Conservation (phyloP, 2,113 vertebrate species). For the Callopanchax toddi region DNA sequence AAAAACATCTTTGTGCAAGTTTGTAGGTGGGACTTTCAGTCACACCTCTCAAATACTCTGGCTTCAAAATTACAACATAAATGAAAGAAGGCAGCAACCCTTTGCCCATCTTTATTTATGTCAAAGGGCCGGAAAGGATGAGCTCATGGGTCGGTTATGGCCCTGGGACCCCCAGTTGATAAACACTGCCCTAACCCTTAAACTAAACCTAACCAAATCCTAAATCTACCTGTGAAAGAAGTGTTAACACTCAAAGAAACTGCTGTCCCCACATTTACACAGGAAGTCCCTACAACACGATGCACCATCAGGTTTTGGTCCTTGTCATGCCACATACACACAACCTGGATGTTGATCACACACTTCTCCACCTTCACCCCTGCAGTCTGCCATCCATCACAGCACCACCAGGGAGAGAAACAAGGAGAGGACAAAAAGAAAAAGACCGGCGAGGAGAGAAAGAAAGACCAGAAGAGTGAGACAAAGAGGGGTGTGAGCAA, state of each 20-base stretch:
- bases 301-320: neutral
- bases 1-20: no score
- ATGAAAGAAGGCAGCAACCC: no score
- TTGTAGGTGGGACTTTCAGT: no score
- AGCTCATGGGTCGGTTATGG: no score
- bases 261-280: neutral
- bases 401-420: conserved; percentile 43
- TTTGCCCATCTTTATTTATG: no score
- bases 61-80: no score
- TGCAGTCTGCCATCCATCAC: conserved; percentile 74
- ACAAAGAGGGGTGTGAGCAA: conserved; percentile 55
- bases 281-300: no score
- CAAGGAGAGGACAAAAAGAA: conserved; percentile 20
- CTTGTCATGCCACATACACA: neutral
- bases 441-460: conserved; percentile 15
- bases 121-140: no score
- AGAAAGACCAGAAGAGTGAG: conserved; percentile 32
- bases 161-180: no score
- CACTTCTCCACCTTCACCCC: conserved; percentile 70
- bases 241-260: neutral
- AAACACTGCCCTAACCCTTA: neutral
- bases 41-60: no score
- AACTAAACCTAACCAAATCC: neutral
- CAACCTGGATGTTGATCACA: conserved; percentile 58
- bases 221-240: neutral